These are phyloP conservation scores for Exocentrus adspersus DNA, from an alignment of 2,888 invertebrate species.

Conservation along the genomic window DNA sequence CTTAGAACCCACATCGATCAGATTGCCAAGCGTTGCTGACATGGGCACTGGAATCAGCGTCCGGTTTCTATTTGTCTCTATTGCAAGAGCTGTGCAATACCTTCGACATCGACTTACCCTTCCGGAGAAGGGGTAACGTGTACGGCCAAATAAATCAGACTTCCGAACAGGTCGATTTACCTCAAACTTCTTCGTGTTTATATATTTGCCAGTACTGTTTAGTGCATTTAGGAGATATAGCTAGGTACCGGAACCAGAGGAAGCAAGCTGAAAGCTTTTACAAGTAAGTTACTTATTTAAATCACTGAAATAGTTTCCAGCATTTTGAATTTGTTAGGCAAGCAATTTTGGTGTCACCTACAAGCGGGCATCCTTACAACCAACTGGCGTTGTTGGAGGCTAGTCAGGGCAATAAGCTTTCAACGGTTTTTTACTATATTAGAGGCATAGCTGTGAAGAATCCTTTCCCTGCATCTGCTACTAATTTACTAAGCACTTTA, in stretches of 20 bases:
- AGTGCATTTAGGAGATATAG: slow-evolving; percentile 88
- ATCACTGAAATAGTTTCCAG: neutral
- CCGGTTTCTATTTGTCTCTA: slow-evolving; percentile 84
- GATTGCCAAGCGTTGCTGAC: slow-evolving; percentile 82
- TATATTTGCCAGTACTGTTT: slow-evolving; percentile 91
- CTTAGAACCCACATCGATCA: slow-evolving; percentile 75
- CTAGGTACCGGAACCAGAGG: slow-evolving; percentile 83
- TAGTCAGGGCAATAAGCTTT: slow-evolving; percentile 81
- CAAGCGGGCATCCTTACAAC: slow-evolving; percentile 89
- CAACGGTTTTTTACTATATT: slow-evolving; percentile 87
- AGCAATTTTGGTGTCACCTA: slow-evolving; percentile 77
- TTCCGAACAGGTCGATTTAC: slow-evolving; percentile 58
- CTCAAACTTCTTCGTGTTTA: slow-evolving; percentile 77
- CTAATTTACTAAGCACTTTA: slow-evolving; percentile 81
- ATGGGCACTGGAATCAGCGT: slow-evolving; percentile 84
- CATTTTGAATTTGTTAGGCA: slow-evolving; percentile 65
- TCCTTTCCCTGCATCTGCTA: slow-evolving; percentile 85
- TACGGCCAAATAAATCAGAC: slow-evolving; percentile 56
- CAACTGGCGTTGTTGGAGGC: slow-evolving; percentile 86
- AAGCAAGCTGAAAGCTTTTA: slow-evolving; percentile 87
- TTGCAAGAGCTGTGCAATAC: slow-evolving; percentile 84
- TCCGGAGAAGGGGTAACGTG: slow-evolving; percentile 66
- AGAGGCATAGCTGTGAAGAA: slow-evolving; percentile 84
- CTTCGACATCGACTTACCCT: slow-evolving; percentile 84
- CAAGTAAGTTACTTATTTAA: too few relatives aligned